A percentile compares a stretch with the other conserved stretches of the same genome.
phyloP scores from a whole-genome alignment of 2,888 invertebrate genomes.

The Nebria salina region DNA sequence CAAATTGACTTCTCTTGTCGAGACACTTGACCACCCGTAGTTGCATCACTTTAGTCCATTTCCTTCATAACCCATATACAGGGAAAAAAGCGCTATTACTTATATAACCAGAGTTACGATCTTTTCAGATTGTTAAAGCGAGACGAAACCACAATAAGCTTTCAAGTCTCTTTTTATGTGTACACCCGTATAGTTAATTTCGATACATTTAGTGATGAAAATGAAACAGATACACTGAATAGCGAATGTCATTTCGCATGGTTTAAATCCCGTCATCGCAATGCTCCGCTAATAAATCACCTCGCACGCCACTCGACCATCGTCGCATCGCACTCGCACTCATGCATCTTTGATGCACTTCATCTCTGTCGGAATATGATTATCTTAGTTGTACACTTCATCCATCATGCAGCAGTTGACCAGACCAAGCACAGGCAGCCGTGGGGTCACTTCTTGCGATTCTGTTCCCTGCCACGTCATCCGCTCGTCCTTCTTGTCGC shows the following conservation, averaged over 20 bases:
- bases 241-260: background rate
- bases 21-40: background rate
- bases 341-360: slow-evolving; percentile 11
- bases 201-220: background rate
- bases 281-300: slow-evolving; percentile 39
- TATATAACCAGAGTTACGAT: background rate
- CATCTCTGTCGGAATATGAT: slow-evolving; percentile 38
- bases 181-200: background rate
- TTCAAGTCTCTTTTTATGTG: background rate
- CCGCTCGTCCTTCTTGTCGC: background rate
- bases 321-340: background rate
- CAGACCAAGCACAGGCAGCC: background rate
- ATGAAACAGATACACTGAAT: background rate
- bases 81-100: background rate
- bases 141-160: background rate
- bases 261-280: slow-evolving; percentile 28
- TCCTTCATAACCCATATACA: background rate
- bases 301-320: slow-evolving; percentile 8
- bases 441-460: background rate
- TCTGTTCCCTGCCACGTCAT: slow-evolving; percentile 2
- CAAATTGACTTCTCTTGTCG: slow-evolving; percentile 1
- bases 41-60: background rate
- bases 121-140: background rate
- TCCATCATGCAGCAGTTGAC: slow-evolving; percentile 44
- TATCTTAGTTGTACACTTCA: slow-evolving; percentile 43